Conservation (phyloP, 1,140 invertebrate species). For the Charaxes varanes region DNA sequence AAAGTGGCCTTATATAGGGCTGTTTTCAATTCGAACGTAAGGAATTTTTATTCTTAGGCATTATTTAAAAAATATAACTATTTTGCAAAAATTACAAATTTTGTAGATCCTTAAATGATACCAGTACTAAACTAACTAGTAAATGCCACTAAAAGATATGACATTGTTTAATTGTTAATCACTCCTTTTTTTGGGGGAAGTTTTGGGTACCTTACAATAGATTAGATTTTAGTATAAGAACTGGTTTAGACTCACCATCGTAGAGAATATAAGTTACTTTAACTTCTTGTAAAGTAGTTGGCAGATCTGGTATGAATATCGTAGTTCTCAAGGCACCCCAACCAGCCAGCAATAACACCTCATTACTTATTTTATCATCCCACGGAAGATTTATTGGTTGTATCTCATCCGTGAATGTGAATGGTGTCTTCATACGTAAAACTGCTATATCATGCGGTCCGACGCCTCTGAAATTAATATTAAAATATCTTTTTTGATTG, state of each 20-base stretch:
- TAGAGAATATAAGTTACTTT: conserved; percentile 53
- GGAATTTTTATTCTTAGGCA: too few species aligned
- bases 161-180: too few species aligned
- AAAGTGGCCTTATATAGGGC: too few species aligned
- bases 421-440: conserved; percentile 71
- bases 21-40: too few species aligned
- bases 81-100: too few species aligned
- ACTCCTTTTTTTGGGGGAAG: too few species aligned
- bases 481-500: neutral
- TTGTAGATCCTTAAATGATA: too few species aligned
- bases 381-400: conserved; percentile 66
- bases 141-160: too few species aligned
- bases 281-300: conserved; percentile 62
- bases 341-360: conserved; percentile 44
- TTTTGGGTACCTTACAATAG: neutral
- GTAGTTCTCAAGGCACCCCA: conserved; percentile 60
- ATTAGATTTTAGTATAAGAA: neutral
- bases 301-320: conserved; percentile 45
- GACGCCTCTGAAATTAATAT: conserved; percentile 48
- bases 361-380: conserved; percentile 28
- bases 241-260: conserved; percentile 35
- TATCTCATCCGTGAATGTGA: conserved; percentile 74
- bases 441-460: conserved; percentile 78
- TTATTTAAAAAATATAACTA: too few species aligned
- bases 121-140: too few species aligned